Conservation (phyloP, 2,113 vertebrate species). For the Rhegmatorhina hoffmannsi region DNA sequence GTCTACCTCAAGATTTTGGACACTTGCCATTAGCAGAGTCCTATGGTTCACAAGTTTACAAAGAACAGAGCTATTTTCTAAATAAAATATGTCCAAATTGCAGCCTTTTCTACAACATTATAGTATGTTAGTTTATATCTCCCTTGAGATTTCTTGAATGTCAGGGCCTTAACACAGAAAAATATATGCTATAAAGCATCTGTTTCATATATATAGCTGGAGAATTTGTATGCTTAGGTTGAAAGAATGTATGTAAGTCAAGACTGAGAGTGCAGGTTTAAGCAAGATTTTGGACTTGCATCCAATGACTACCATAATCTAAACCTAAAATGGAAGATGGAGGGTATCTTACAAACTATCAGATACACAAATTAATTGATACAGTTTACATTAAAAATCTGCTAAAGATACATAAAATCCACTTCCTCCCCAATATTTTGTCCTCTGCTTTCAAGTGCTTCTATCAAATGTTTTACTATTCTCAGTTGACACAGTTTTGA, state of each 20-base stretch:
- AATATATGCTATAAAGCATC: not conserved
- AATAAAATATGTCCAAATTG: not conserved
- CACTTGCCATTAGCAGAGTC: not conserved
- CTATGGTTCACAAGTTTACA: not conserved
- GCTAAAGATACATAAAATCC: not conserved
- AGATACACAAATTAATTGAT: not conserved
- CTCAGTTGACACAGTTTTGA: accelerated
- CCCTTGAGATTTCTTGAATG: not conserved
- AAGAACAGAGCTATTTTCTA: not conserved
- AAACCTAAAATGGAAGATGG: not conserved
- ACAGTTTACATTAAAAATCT: not conserved
- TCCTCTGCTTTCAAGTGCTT: not conserved
- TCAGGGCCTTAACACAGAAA: not conserved
- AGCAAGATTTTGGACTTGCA: not conserved
- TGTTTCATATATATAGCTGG: not conserved
- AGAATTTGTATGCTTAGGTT: not conserved
- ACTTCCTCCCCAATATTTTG: not conserved
- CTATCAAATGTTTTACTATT: not conserved
- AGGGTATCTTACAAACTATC: not conserved
- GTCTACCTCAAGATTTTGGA: not conserved
- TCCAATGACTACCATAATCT: not conserved
- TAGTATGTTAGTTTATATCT: not conserved
- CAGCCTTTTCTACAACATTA: not conserved
- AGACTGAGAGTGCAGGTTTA: not conserved
- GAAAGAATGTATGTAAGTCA: not conserved